Base-by-base conservation (phyloP, 2,797 vertebrate genomes). In the Scleropages formosus region DNA sequence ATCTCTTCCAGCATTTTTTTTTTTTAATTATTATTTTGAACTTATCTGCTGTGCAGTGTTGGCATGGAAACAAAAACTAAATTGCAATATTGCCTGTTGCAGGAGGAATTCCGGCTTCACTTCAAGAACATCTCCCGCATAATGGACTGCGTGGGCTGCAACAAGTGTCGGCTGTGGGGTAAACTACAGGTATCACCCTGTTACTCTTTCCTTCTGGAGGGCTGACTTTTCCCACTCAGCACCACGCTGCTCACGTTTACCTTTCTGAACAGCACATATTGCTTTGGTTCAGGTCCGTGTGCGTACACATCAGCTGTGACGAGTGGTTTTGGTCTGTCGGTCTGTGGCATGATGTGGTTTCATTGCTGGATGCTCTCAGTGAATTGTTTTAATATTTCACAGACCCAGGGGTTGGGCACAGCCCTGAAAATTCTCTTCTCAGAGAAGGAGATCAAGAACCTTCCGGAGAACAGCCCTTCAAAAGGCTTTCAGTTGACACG, bases 121-220 rank as follows among this genome's bases (percentile, higher is more conserved):
- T 99, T 99, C 85, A 98, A 98, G 79, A 99, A 99, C 84, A 99
- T 99, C 87, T 98, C 96, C 47, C 92, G 93, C 73, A 99, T 99
- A 87, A 99, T 98, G 96, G 97, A 99, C 89, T 99, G 97, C 56
- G 96, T 99, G 53, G 96, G 96, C 81, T 99, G 97, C 87, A 97
- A 95, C 81, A 99, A 99, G 75, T 99, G 97, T 89, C 93, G 96
- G 0, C 87, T 99, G 15, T 99, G 97, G 97, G 97, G 97, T 0
- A 99, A 96, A 79, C 84, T 98, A 26, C 97, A 98, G 96, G 97
- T 98, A 70, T 11, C 16, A 18, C 39, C 49, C 16, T 9, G 3
- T 53, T 0, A 8, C 39, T 39, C 7, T 62, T 8, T 20, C 13
- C 47, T 58, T 20, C 8, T 15, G 27, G 44, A 77, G 0, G 74